Evolutionary conservation across 2,113 vertebrate species (phyloP).

Genomic region (Periophthalmus modestus): DNA sequence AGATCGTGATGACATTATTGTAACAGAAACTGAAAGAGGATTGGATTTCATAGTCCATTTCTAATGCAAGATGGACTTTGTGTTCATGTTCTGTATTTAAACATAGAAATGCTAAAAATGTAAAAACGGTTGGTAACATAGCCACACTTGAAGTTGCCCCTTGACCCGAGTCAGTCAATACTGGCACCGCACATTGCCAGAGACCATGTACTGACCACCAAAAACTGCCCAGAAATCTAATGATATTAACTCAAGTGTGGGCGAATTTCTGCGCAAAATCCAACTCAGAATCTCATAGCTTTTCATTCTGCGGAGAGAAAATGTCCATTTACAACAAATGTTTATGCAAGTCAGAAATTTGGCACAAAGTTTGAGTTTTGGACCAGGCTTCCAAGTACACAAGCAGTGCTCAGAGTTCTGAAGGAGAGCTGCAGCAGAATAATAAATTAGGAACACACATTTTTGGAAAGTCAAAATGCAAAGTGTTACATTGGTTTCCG

Average conservation of each 20-base stretch:
- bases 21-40: background rate
- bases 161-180: conserved; percentile 24
- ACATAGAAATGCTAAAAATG: background rate
- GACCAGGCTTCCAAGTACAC: conserved; percentile 11
- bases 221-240: conserved; percentile 10
- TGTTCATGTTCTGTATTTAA: background rate
- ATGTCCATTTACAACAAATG: conserved; percentile 1
- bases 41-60: background rate
- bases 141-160: conserved; percentile 12
- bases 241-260: conserved; percentile 19
- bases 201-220: conserved; percentile 20
- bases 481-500: background rate
- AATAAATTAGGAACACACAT: background rate
- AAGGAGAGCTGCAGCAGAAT: background rate
- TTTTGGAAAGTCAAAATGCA: background rate
- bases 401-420: conserved; percentile 2
- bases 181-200: conserved; percentile 13
- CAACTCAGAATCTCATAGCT: conserved; percentile 16
- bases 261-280: conserved; percentile 11
- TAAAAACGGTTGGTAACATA: background rate
- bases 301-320: conserved; percentile 18
- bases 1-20: conserved; percentile 40
- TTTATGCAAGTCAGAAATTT: conserved; percentile 6
- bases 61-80: background rate
- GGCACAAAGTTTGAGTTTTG: conserved; percentile 7